Evolutionary conservation across 2,888 invertebrate genomes (phyloP).

Genomic region (Sepiola atlantica): DNA sequence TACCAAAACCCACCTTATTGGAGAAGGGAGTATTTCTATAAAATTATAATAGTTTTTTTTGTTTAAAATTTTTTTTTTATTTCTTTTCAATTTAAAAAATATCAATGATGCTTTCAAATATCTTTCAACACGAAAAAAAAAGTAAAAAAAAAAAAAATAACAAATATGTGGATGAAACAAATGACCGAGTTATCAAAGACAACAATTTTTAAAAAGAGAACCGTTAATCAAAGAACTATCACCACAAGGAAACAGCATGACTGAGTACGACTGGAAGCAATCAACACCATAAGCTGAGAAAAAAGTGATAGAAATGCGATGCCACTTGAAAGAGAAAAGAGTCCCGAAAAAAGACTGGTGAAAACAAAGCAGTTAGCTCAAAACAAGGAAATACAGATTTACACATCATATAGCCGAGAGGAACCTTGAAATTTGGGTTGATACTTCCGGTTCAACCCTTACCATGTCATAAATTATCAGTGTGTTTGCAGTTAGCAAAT

Average conservation of each 20-base stretch:
- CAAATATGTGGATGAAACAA: background rate
- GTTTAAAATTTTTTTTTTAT: background rate
- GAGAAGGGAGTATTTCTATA: too few relatives aligned
- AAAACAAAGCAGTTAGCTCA: background rate
- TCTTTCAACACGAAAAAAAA: background rate
- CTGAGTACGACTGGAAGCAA: background rate
- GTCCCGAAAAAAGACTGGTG: background rate
- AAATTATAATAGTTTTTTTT: background rate
- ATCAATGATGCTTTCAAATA: background rate
- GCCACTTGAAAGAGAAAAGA: background rate
- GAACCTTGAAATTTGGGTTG: background rate
- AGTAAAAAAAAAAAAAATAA: background rate
- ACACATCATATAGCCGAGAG: background rate
- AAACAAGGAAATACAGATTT: background rate
- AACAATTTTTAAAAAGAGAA: background rate
- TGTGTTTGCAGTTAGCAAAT: background rate
- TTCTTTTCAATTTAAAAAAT: background rate
- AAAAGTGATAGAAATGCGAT: background rate
- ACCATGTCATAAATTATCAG: background rate
- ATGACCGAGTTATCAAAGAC: background rate
- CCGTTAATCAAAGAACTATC: background rate
- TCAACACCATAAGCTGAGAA: background rate
- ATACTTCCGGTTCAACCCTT: background rate
- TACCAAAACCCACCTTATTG: too few relatives aligned
- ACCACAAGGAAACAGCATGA: background rate